Evolutionary conservation across 2,113 vertebrate species (phyloP).

Genomic region (Galeopterus variegatus): DNA sequence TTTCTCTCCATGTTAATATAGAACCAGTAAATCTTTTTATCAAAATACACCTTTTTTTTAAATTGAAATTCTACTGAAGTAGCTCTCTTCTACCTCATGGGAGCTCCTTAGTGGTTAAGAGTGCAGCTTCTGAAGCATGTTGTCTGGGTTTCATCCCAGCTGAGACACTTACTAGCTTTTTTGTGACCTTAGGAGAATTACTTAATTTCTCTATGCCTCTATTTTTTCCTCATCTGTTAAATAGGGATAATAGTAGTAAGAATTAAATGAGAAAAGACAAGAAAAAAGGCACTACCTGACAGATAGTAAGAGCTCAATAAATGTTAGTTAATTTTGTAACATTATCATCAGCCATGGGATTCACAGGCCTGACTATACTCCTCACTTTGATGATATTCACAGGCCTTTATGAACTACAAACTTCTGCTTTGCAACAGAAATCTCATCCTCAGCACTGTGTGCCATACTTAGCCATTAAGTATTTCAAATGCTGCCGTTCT

Average conservation of each 20-base stretch:
- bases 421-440: neutral
- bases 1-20: neutral
- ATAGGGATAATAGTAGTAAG: neutral
- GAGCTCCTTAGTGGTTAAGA: neutral
- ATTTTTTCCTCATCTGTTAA: conserved; percentile 11
- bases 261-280: neutral
- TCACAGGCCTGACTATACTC: neutral
- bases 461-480: neutral
- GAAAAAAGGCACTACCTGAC: neutral
- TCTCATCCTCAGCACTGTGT: neutral
- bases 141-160: neutral
- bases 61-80: neutral
- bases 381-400: neutral
- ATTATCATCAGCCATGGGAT: neutral
- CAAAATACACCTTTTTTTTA: neutral
- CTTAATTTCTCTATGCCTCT: neutral
- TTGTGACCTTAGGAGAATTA: neutral
- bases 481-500: neutral
- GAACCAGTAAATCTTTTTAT: neutral
- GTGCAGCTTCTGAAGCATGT: neutral
- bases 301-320: neutral
- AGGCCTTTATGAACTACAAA: neutral
- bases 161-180: neutral
- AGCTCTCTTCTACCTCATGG: neutral
- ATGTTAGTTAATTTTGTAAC: neutral